Conservation (phyloP, 2,113 vertebrate species). For the Notothenia coriiceps region DNA sequence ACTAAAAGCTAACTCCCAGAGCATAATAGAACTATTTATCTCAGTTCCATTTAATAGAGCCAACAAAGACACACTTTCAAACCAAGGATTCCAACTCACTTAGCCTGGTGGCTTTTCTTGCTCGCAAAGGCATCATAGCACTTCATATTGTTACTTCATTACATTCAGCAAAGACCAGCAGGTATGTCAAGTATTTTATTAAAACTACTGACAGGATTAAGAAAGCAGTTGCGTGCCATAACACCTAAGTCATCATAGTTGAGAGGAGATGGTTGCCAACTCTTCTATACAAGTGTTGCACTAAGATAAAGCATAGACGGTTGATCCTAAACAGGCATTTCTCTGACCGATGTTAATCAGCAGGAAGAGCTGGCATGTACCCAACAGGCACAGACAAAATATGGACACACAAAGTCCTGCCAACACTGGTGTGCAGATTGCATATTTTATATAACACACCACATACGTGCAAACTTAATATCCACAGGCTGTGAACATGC, state of each 20-base stretch:
- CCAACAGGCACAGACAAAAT: not conserved
- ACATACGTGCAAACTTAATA: not conserved
- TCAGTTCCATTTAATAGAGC: not conserved
- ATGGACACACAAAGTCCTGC: not conserved
- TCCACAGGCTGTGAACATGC: conserved; percentile 28
- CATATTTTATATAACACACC: not conserved
- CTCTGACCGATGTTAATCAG: conserved; percentile 18
- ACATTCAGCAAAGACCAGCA: conserved; percentile 10
- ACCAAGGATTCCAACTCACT: not conserved
- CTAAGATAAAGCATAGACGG: not conserved
- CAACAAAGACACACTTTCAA: not conserved
- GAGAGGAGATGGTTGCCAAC: not conserved
- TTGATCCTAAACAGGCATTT: conserved; percentile 30
- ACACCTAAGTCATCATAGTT: not conserved
- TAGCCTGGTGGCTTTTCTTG: not conserved
- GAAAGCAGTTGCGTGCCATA: not conserved
- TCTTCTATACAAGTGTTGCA: not conserved
- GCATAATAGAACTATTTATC: not conserved
- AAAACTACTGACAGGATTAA: not conserved
- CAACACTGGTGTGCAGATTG: not conserved
- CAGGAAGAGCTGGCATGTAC: not conserved
- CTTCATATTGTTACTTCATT: not conserved
- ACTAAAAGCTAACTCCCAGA: not conserved
- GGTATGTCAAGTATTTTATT: conserved; percentile 3
- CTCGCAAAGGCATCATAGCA: not conserved